A percentile compares a stretch with the other conserved stretches of the same genome.
Conservation (phyloP, 2,888 invertebrate species). For the Xestia c-nigrum region DNA sequence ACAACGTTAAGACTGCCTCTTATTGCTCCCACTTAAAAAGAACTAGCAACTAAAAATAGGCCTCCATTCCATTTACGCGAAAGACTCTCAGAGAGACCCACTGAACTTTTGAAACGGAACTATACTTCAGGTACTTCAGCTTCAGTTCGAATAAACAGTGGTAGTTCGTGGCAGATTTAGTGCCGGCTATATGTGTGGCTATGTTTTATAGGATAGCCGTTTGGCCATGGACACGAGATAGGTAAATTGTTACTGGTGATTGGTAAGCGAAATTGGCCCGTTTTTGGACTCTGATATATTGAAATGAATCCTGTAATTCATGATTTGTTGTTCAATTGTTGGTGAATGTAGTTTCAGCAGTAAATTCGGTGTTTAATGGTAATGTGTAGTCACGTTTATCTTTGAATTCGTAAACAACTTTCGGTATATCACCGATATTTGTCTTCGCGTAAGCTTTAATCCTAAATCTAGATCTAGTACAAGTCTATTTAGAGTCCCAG, state of each 20-base stretch:
- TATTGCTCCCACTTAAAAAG: not conserved
- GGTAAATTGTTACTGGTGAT: conserved; percentile 66
- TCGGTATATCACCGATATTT: not conserved
- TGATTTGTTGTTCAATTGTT: conserved; percentile 55
- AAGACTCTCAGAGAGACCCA: conserved; percentile 62
- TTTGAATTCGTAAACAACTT: not conserved
- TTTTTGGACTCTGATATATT: conserved; percentile 61
- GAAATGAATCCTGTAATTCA: conserved; percentile 57
- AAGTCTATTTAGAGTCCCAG: conserved; percentile 36
- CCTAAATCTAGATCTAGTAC: conserved; percentile 39
- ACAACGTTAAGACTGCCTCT: not conserved
- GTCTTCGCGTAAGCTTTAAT: not conserved
- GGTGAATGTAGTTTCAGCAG: conserved; percentile 18
- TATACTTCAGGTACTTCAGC: conserved; percentile 63
- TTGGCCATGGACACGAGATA: conserved; percentile 54
- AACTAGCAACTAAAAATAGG: conserved; percentile 76
- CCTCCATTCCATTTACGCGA: conserved; percentile 77
- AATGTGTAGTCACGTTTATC: not conserved
- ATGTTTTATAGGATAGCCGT: conserved; percentile 58
- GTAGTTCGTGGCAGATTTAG: conserved; percentile 67
- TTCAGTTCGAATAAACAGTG: conserved; percentile 60
- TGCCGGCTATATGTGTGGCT: conserved; percentile 43
- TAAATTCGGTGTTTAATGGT: conserved; percentile 24
- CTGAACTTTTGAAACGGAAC: conserved; percentile 72
- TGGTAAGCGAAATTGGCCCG: conserved; percentile 57